phyloP scores from a whole-genome alignment of 37 sponge, comb jelly and placozoan species.

The Axinella damicornis region DNA sequence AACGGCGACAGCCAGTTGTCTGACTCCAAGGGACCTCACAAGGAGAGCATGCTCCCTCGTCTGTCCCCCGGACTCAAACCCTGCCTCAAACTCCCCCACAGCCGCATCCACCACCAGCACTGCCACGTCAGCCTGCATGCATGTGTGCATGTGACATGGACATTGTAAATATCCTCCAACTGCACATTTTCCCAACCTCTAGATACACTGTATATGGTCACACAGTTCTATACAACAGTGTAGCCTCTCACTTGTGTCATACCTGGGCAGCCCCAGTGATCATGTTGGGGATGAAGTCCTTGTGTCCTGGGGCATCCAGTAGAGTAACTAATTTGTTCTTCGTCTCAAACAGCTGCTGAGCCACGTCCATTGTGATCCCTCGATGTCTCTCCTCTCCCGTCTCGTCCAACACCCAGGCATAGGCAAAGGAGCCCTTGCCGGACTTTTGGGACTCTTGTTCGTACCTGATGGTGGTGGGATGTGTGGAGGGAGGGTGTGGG shows the following conservation, averaged over 20 bases:
- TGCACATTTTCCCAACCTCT: too few relatives aligned
- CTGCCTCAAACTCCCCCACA: constrained; percentile 96
- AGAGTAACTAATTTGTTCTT: constrained; percentile 68
- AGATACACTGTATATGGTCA: too few relatives aligned
- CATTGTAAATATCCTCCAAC: too few relatives aligned
- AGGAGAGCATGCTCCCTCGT: constrained; percentile 97
- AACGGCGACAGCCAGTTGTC: constrained; percentile 87
- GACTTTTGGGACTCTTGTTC: constrained; percentile 85
- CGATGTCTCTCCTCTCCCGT: constrained; percentile 95
- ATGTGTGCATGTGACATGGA: not conserved
- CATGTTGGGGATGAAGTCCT: constrained; percentile 98
- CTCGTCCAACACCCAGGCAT: constrained; percentile 99
- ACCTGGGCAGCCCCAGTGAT: constrained; percentile 98
- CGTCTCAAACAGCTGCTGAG: constrained; percentile 88
- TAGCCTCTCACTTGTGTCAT: too few relatives aligned
- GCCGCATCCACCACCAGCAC: constrained; percentile 93
- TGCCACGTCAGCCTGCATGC: constrained; percentile 93
- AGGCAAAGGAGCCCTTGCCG: constrained; percentile 97
- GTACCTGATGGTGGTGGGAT: too few relatives aligned
- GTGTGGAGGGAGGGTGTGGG: too few relatives aligned
- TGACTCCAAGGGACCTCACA: constrained; percentile 93
- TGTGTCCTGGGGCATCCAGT: constrained; percentile 98
- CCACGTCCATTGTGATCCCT: constrained; percentile 98
- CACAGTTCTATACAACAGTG: too few relatives aligned
- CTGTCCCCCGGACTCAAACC: constrained; percentile 98